Conservation (phyloP, 2,888 invertebrate species). For the Andrena marginata region DNA sequence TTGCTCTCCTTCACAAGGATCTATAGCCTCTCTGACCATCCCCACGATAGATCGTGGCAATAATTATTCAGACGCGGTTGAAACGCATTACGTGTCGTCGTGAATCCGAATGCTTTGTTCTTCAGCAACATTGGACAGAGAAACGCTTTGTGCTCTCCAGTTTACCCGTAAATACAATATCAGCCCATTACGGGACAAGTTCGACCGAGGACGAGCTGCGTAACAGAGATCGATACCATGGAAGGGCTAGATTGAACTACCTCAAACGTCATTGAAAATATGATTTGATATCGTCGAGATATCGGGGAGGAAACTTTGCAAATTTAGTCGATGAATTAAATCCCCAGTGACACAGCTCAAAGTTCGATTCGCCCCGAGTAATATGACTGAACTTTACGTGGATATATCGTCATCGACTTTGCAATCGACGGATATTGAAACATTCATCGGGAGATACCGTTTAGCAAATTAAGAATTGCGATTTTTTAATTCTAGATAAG, state of each 20-base stretch:
- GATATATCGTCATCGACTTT: background rate
- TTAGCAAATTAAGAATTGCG: too few relatives aligned
- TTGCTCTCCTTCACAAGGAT: background rate
- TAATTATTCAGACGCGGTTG: background rate
- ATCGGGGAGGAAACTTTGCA: background rate
- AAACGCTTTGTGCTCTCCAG: background rate
- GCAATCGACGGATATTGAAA: background rate
- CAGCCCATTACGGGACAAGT: background rate
- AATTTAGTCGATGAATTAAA: constrained; percentile 3
- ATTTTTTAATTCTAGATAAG: too few relatives aligned
- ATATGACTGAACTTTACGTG: background rate
- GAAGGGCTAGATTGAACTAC: background rate
- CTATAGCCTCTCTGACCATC: background rate
- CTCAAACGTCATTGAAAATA: background rate
- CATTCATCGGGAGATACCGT: background rate
- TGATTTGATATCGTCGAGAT: constrained; percentile 6
- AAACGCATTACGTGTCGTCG: background rate
- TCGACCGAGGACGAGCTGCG: background rate
- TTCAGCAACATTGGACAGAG: background rate
- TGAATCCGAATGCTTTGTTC: background rate
- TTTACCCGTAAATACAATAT: constrained; percentile 1
- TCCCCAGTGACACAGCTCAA: background rate
- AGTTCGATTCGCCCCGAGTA: background rate
- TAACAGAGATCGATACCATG: background rate
- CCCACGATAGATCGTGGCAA: background rate